Evolutionary conservation across 2,113 vertebrate genomes (phyloP), one percentile per base, ranked within the genome.

Genomic region (Aspiorhynchus laticeps): DNA sequence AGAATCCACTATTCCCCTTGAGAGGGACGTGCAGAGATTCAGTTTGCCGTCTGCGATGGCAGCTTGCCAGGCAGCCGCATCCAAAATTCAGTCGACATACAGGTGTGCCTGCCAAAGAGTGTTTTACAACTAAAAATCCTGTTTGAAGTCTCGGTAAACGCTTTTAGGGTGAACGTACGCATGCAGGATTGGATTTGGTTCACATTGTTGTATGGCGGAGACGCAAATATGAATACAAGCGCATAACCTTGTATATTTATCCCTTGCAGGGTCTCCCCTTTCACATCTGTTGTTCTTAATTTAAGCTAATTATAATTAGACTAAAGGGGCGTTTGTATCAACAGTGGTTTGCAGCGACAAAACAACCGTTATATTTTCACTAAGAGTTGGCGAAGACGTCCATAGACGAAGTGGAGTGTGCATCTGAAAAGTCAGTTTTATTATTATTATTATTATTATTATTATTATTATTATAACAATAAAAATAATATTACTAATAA

Each of bases 1-100:
- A 84, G 82, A 53, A 84, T 73, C 82, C 67, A 51, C 80, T 43
- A 73, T 84, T 84, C 24, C 82, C 82, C 82, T 36, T 21, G 82
- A 84, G 82, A 84, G 67, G 19, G 67, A 84, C 31, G 33, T 53
- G 48, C 67, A 15, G 67, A 36, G 67, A 84, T 46, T 82, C 61
- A 26, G 61, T 82, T 63, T 67, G 41, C 56, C 41, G 61, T 67
- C 82, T 51, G 65, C 41, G 28, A 71, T 83, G 81, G 81, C 81
- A 83, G 19, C 28, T 46, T 83, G 81, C 81, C 81, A 83, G 65
- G 46, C 81, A 71, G 21, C 63, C 28, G 28, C 31, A 84, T 84
- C 82, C 82, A 36, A 56, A 84, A 84, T 56, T 53, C 82, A 36
- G 67, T 73, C 67, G 21, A 48, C 65, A 28, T 26, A 36, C 82